Base-by-base conservation (phyloP, 64 coral and sea anemone genomes). In the Porites lutea region DNA sequence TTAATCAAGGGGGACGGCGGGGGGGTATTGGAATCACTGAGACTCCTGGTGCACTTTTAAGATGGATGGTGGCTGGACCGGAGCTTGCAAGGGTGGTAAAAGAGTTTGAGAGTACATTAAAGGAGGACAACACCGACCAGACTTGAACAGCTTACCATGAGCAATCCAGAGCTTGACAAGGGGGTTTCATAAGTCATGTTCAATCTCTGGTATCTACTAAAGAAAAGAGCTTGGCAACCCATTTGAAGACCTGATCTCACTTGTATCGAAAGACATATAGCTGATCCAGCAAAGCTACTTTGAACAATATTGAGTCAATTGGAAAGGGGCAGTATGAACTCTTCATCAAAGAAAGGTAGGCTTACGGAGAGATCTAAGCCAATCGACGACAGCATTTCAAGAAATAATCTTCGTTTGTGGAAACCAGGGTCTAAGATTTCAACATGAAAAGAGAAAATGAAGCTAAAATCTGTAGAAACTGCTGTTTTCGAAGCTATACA, bases 191-290 rank as follows among this genome's bases (percentile, higher is more conserved):
- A 11, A 64, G 61, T 64, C 68, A 76, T 4, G 86, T 88, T 18
- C 14, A 88, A 51, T 88, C 22, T 53, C 20, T 75, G 13, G 61
- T 61, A 20, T 48, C 13, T 59, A 72, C 54, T 53, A 74, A 76
- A 65, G 87, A 89, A 37, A 37, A 52, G 72, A 89, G 45, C 48
- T 67, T 47, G 88, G 72, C 15, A 67, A 67, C 65, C 79, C 71
- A 65, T 86, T 86, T 53, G 52, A 51, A 49, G 59, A 92, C 52
- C 71, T 86, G 12, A 52, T 85, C 75, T 71, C 78, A 16, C 60
- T 92, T 18, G 81, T 86, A 22, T 81, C 81, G 10, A 86, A 80
- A 78, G 90, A 86, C 3, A 67, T 37, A 37, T 86, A 83, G 82
- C 72, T 75, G 71, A 86, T 37, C 80, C 14, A 48, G 59, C 58